Percentiles rank a stretch among this genome's conserved stretches.
These are phyloP conservation scores for Oxytorus armatus DNA, from an alignment of 2,888 invertebrate genomes.

Conservation along the genomic window DNA sequence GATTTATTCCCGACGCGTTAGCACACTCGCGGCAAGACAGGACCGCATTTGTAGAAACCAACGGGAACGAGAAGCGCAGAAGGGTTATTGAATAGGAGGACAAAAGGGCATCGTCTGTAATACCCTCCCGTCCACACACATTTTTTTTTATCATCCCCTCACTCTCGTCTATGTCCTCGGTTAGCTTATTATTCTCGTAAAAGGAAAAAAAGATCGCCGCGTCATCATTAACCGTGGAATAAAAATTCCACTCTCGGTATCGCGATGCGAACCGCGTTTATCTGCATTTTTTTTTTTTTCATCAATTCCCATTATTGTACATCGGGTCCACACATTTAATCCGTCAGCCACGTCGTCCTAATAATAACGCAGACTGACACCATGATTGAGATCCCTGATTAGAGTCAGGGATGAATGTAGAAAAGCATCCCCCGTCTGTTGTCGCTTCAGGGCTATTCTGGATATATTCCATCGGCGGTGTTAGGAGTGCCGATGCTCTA, in stretches of 20 bases:
- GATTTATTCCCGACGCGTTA: constrained; percentile 5
- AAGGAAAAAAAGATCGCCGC: constrained; percentile 7
- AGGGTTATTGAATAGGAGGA: constrained; percentile 20
- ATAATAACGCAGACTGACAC: not conserved
- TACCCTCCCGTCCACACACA: not conserved
- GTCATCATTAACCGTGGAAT: too few relatives aligned
- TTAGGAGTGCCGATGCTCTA: constrained; percentile 69
- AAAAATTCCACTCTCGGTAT: not conserved
- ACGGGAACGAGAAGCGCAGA: not conserved
- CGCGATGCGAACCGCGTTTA: too few relatives aligned
- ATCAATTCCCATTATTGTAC: not conserved
- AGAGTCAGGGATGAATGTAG: not conserved
- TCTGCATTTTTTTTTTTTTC: too few relatives aligned
- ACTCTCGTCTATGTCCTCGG: not conserved
- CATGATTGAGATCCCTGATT: too few relatives aligned
- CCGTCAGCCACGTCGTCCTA: not conserved
- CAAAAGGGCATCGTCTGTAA: constrained; percentile 37
- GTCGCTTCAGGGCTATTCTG: constrained; percentile 33
- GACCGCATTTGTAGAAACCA: constrained; percentile 2
- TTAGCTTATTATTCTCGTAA: constrained; percentile 3
- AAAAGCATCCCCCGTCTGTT: constrained; percentile 20
- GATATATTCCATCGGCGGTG: constrained; percentile 4
- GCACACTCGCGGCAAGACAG: not conserved
- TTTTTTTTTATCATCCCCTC: constrained; percentile 14
- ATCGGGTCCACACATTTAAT: not conserved